Evolutionary conservation across 2,888 invertebrate genomes (phyloP).

Genomic region (Nomada fucata): DNA sequence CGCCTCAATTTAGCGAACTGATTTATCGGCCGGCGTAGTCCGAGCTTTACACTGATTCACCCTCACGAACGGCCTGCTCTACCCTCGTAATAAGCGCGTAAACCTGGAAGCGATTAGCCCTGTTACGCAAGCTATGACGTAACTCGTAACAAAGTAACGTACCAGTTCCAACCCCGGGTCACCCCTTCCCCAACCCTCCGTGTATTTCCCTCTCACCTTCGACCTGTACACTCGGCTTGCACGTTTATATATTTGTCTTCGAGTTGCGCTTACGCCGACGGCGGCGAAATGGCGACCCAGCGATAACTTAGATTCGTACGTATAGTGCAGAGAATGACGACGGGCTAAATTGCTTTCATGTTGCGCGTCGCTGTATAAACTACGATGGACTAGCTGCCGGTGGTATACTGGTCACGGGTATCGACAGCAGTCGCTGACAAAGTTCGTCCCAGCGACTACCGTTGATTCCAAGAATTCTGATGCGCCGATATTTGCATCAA

Average conservation of each 20-base stretch:
- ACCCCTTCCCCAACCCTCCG: background rate
- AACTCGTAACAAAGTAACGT: conserved; percentile 67
- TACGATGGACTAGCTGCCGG: too few relatives aligned
- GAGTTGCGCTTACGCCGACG: conserved; percentile 42
- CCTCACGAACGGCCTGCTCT: conserved; percentile 38
- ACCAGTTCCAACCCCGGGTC: conserved; percentile 9
- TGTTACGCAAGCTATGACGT: conserved; percentile 66
- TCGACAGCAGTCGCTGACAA: too few relatives aligned
- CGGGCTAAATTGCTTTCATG: too few relatives aligned
- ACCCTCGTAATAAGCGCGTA: conserved; percentile 64
- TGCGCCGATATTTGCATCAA: too few relatives aligned
- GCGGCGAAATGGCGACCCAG: conserved; percentile 42
- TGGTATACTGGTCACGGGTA: too few relatives aligned
- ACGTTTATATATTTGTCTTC: conserved; percentile 53
- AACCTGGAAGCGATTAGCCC: conserved; percentile 66
- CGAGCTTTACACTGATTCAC: conserved; percentile 58
- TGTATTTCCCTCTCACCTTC: conserved; percentile 22
- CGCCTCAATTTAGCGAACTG: conserved; percentile 63
- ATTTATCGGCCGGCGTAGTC: conserved; percentile 54
- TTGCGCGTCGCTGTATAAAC: too few relatives aligned
- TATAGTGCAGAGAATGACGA: conserved; percentile 54
- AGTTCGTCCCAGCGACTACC: too few relatives aligned
- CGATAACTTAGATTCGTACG: conserved; percentile 70
- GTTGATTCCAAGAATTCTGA: too few relatives aligned
- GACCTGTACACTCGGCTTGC: conserved; percentile 11